Evolutionary conservation across 2,113 vertebrate species (phyloP), one percentile per base, ranked within the genome.

Genomic region (Sturnira hondurensis): DNA sequence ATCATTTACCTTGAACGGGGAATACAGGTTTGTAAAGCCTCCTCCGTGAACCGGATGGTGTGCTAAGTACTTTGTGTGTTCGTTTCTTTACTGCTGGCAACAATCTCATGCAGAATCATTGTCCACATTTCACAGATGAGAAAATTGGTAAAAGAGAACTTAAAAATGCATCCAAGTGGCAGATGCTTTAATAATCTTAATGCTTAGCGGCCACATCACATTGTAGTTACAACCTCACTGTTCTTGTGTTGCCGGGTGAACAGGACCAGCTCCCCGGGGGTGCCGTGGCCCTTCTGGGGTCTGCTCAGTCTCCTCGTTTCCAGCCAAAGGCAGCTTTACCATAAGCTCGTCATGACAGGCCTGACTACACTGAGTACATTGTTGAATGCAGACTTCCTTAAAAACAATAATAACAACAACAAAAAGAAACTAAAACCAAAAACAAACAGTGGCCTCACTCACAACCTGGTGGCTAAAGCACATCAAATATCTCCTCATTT

Each of bases 91-190:
- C 36, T 68, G 5, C 74, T 68, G 47, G 91, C 10, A 61, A 26
- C 15, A 71, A 41, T 41, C 24, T 95, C 68, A 22, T 24, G 61
- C 52, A 19, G 3, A 85, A 83, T 20, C 20, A 2, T 70, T 33
- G 17, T 45, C 50, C 19, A 31, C 63, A 73, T 84, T 86, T 88
- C 67, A 71, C 31, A 96, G 78, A 96, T 70, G 54, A 91, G 73
- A 26, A 56, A 74, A 56, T 26, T 61, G 13, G 15, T 68, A n/a
- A 84, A n/a, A 84, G 26, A 65, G 31, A 47, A 38, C 22, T 90
- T 86, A 73, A 88, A 22, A 74, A 43, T 0, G 1, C 38, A 0
- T 38, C 31, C 43, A 89, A 88, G 41, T 45, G 43, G 63, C 31
- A 56, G 52, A 45, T 52, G 24, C 38, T 95, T 81, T 71, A 81